Conservation (phyloP, 2,888 invertebrate genomes). For the Tipula helvola region DNA sequence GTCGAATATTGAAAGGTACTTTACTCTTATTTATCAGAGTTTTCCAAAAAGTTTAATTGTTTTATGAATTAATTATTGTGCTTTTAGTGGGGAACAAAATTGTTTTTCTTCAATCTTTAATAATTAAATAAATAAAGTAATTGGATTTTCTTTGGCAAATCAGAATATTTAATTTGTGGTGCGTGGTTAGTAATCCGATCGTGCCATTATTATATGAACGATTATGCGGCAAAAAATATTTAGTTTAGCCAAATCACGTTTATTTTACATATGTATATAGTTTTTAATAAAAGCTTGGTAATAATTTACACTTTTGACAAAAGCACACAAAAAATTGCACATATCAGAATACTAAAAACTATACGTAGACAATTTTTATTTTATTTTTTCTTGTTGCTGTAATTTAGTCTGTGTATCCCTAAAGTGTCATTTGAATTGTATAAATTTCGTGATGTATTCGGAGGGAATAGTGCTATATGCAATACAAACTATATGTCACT, state of each 20-base stretch:
- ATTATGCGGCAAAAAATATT: not conserved
- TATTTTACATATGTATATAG: not conserved
- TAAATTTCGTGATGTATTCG: not conserved
- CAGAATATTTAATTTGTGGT: not conserved
- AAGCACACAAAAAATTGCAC: not conserved
- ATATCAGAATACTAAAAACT: not conserved
- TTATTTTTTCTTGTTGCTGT: too few species aligned
- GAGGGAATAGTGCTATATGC: not conserved
- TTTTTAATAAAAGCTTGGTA: not conserved
- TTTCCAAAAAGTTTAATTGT: not conserved
- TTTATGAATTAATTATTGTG: constrained; percentile 4
- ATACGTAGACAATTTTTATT: not conserved
- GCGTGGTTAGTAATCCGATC: not conserved
- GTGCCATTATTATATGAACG: not conserved
- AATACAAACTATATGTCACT: not conserved
- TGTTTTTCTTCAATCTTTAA: not conserved
- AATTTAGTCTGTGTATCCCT: not conserved
- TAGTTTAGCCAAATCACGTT: not conserved
- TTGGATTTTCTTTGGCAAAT: not conserved
- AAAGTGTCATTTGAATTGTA: not conserved
- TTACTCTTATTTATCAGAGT: not conserved
- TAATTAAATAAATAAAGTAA: not conserved
- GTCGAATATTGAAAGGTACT: not conserved
- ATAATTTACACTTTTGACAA: not conserved
- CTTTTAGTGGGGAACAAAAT: not conserved